Base-by-base conservation (phyloP, 1,140 invertebrate genomes). In the Nephila pilipes region DNA sequence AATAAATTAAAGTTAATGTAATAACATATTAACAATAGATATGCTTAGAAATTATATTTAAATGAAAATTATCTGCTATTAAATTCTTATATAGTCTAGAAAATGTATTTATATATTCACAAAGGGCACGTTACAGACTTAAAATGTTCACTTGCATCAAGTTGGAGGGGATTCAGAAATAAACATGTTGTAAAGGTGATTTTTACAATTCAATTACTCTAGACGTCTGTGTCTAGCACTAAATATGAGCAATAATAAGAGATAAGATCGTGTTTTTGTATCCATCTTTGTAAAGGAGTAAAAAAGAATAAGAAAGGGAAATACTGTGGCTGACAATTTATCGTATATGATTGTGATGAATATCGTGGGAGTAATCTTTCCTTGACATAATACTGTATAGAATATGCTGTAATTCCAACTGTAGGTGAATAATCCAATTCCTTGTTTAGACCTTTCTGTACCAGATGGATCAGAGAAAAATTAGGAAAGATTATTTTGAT, bases 321-420 rank as follows among this genome's bases (percentile, higher is more conserved):
- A 81, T 60, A 60, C 4, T 18, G n/a, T 14, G 85, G 36, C 85
- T 60, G 57, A 63, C 85, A 25, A 87, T 60, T 60, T 87, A 87
- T 87, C 57, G 85, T 60, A 75, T 75, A 0, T 55, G 63, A 88
- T 88, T 63, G 55, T 88, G 87, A 88, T 88, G 75, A 88, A 88
- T 88, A 88, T 55, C 55, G 38, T 36, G 38, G 22, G 54, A 55
- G 65, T 22, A 29, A 88, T 88, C 65, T 54, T 75, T 88, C 87
- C 75, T 88, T 88, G 38, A 75, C 87, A 88, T 63, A 88, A 88
- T 88, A 54, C 36, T 55, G 65, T 88, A n/a, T 75, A 38, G 63
- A 22, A 54, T 75, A 88, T 88, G 87, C 63, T 63, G 75, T 88
- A 75, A 29, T 54, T 63, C 87, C 87, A 88, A 69, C 20, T 75